Evolutionary conservation across 2,797 vertebrate species (phyloP).

Genomic region (Neosilurus mollespiculum): DNA sequence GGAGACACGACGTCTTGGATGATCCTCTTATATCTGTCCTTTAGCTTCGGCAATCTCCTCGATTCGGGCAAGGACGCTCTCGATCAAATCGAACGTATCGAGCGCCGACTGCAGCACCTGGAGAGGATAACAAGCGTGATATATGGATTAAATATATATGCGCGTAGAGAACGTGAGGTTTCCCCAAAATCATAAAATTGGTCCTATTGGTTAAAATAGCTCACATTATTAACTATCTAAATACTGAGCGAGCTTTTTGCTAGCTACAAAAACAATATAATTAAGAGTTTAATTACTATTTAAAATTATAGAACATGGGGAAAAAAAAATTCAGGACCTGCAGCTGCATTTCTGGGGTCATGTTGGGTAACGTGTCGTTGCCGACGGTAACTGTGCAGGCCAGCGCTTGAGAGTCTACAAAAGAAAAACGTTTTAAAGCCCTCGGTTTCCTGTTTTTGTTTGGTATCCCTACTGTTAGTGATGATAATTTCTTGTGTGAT

Average conservation of each 20-base stretch:
- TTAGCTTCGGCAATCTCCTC: slow-evolving; percentile 88
- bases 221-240: not conserved
- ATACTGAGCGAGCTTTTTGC: not conserved
- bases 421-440: not conserved
- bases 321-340: slow-evolving; percentile 73
- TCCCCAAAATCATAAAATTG: not conserved
- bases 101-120: slow-evolving; percentile 92
- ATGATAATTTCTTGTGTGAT: too few relatives aligned
- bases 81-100: slow-evolving; percentile 95
- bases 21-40: slow-evolving; percentile 33
- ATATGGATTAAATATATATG: not conserved
- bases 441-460: too few relatives aligned
- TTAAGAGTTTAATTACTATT: too few relatives aligned
- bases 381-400: slow-evolving; percentile 78
- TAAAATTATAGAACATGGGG: not conserved
- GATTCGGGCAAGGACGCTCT: slow-evolving; percentile 91
- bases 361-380: slow-evolving; percentile 80
- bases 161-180: not conserved
- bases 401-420: slow-evolving; percentile 66
- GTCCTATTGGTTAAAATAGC: not conserved
- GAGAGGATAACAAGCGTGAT: slow-evolving; percentile 35
- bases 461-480: too few relatives aligned
- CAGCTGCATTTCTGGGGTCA: slow-evolving; percentile 88
- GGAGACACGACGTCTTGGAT: accelerated
- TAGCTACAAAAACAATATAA: not conserved